These are phyloP conservation scores for Corbicula japonica DNA, from an alignment of 2,888 invertebrate species.

Conservation along the genomic window DNA sequence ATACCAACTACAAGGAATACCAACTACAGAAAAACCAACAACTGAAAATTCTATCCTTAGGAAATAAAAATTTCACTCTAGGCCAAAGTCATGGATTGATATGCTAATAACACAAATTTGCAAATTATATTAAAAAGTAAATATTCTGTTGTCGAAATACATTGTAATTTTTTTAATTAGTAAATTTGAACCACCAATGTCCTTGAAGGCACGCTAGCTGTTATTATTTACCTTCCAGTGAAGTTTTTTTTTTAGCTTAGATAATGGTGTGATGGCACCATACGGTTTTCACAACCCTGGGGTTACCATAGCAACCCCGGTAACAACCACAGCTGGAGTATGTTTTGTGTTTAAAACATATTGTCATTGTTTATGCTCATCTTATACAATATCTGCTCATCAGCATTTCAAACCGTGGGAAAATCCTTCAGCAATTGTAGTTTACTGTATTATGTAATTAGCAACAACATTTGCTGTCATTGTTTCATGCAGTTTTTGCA, in stretches of 20 bases:
- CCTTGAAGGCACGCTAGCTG: too few species aligned
- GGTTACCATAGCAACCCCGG: conserved; percentile 34
- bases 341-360: conserved; percentile 52
- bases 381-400: conserved; percentile 44
- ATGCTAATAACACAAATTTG: too few species aligned
- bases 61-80: too few species aligned
- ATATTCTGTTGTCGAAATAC: too few species aligned
- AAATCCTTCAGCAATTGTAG: conserved; percentile 24
- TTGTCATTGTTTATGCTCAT: conserved; percentile 58
- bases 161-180: too few species aligned
- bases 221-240: too few species aligned
- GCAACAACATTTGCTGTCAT: conserved; percentile 40
- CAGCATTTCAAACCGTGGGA: conserved; percentile 43
- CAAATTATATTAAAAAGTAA: too few species aligned
- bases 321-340: conserved; percentile 45
- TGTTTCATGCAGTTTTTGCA: conserved; percentile 48
- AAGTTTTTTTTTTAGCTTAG: conserved; percentile 9
- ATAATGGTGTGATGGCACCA: conserved; percentile 28
- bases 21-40: too few species aligned
- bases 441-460: conserved; percentile 45
- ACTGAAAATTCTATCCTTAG: too few species aligned
- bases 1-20: too few species aligned
- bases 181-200: too few species aligned
- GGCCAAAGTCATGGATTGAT: too few species aligned
- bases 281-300: conserved; percentile 27